Evolutionary conservation across 1,140 invertebrate genomes (phyloP).

Genomic region (Portunus trituberculatus): DNA sequence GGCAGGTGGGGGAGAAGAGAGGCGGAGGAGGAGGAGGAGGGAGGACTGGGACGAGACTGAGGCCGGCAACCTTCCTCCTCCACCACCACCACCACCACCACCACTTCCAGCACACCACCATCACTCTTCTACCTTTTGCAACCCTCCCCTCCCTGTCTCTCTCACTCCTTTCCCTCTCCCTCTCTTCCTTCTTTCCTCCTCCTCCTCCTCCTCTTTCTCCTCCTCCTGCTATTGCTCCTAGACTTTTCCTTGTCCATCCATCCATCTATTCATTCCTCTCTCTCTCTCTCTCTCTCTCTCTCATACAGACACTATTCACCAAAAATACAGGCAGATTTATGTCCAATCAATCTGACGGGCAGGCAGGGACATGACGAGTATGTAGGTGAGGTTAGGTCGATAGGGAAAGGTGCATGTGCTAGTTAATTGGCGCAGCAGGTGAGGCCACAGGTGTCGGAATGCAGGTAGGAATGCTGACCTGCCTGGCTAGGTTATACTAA

Average conservation of each 20-base stretch:
- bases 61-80: slow-evolving; percentile 45
- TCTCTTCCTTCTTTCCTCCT: too few species aligned
- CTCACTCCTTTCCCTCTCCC: too few species aligned
- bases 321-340: neutral
- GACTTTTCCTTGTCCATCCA: too few species aligned
- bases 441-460: too few species aligned
- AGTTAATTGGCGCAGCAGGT: neutral
- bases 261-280: neutral
- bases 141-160: neutral
- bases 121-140: neutral
- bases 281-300: slow-evolving; percentile 53
- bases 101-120: neutral
- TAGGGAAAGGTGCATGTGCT: neutral
- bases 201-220: too few species aligned
- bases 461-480: too few species aligned
- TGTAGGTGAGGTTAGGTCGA: neutral
- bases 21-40: slow-evolving; percentile 2
- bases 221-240: too few species aligned
- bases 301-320: neutral
- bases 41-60: neutral
- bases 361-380: neutral
- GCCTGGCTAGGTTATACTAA: too few species aligned
- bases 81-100: neutral
- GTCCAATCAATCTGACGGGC: neutral
- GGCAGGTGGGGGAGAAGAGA: neutral